Conservation (phyloP, 2,797 vertebrate genomes). For the Pseudomugil tenellus region DNA sequence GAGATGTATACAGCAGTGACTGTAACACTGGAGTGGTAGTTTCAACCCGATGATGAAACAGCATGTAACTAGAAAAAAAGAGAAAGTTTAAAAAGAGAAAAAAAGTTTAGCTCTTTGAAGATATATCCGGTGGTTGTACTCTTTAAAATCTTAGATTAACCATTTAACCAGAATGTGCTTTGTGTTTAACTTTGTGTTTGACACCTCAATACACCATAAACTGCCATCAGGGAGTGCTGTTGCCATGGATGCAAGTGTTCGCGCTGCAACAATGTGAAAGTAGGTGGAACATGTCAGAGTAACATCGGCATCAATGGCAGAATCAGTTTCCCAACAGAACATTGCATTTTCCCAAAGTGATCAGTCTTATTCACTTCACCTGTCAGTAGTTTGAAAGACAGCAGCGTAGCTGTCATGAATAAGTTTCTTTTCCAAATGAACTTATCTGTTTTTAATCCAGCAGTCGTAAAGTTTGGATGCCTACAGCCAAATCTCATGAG, state of each 20-base stretch:
- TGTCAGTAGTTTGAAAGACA: neutral
- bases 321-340: slow-evolving; percentile 1
- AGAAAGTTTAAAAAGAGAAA: neutral
- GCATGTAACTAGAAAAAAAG: neutral
- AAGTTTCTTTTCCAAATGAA: neutral
- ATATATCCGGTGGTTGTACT: too few relatives aligned
- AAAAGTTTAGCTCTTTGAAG: neutral
- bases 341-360: neutral
- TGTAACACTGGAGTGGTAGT: neutral
- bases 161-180: neutral
- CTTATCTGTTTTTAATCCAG: neutral
- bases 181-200: too few relatives aligned
- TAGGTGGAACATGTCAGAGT: slow-evolving; percentile 1
- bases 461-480: neutral
- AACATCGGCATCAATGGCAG: neutral
- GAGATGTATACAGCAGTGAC: neutral
- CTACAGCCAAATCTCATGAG: neutral
- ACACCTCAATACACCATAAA: neutral
- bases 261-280: neutral
- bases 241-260: neutral
- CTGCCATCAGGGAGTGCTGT: neutral
- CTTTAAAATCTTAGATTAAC: too few relatives aligned
- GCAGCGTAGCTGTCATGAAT: neutral
- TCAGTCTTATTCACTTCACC: neutral
- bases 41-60: neutral